Base-by-base conservation (phyloP, 64 coral and sea anemone species). In the Pocillopora verrucosa region DNA sequence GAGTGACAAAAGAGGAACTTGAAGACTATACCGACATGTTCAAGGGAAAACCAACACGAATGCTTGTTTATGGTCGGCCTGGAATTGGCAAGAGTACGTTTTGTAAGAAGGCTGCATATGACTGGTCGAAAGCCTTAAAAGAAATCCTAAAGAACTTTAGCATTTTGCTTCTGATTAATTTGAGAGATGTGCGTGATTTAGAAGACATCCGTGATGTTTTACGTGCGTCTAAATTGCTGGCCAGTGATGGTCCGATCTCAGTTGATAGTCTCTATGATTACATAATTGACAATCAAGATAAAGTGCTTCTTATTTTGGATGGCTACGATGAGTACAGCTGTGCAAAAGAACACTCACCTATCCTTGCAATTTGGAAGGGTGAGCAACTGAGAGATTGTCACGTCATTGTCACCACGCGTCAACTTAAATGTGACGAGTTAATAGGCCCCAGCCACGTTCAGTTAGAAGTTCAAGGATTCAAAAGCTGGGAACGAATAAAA, bases 41-140 rank as follows among this genome's bases (percentile, higher is more conserved):
- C 60, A 64, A 86, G 57, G 82, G 82, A n/a, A 26, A 70, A 7
- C 82, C 82, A 36, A 86, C 10, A 17, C 82, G 82, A 19, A 56
- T 86, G n/a, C 35, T 86, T 2, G 63, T 86, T 0, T 69, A 72
- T 24, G 82, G 82, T 6, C 64, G 35, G 24, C 72, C 86, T 61
- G 86, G 86, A 20, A 76, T 88, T 26, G 86, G 86, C 10, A 88
- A 88, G 24, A 76, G 56, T 20, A 74, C 70, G 13, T 88, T 88
- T 76, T 59, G 60, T 16, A 60, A 75, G 19, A 88, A 61, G 25
- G 34, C 75, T 34, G 73, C 73, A 11, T 73, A 76, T 20, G 86
- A 88, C 86, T 88, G 86, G 86, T 59, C 86, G 12, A 58, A 76
- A 4, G 26, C 58, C 9, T 11, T 12, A 36, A 25, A 88, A 61